phyloP scores from a whole-genome alignment of 2,113 vertebrate species.

The Mixornis gularis region DNA sequence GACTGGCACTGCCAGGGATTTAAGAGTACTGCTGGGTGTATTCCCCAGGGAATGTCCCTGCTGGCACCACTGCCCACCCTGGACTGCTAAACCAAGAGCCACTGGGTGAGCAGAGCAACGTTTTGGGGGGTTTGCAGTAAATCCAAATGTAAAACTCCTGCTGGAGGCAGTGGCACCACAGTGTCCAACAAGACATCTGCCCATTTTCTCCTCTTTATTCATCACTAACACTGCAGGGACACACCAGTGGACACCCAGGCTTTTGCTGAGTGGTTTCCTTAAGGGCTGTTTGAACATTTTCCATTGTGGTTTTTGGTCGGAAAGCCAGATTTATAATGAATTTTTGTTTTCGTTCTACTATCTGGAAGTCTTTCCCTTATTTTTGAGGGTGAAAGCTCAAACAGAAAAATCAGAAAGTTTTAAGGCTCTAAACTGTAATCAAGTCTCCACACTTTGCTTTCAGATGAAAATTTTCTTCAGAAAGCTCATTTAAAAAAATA shows the following conservation, averaged over 20 bases:
- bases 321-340: not conserved
- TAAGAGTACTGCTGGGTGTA: not conserved
- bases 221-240: not conserved
- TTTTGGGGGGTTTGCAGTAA: not conserved
- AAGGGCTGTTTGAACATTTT: not conserved
- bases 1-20: too few relatives aligned
- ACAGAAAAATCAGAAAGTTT: not conserved
- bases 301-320: not conserved
- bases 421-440: not conserved
- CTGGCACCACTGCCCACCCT: not conserved
- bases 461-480: not conserved
- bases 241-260: not conserved
- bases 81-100: not conserved
- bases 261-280: not conserved
- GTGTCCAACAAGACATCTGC: not conserved
- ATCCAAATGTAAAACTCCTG: not conserved
- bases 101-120: accelerated
- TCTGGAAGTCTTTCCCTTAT: not conserved
- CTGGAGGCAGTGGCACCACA: not conserved
- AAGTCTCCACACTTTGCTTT: not conserved
- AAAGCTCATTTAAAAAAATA: not conserved
- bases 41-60: not conserved
- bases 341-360: not conserved
- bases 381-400: not conserved
- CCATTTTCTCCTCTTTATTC: not conserved